Base-by-base conservation (phyloP, 2,113 vertebrate species). In the Emydura subglobosa region DNA sequence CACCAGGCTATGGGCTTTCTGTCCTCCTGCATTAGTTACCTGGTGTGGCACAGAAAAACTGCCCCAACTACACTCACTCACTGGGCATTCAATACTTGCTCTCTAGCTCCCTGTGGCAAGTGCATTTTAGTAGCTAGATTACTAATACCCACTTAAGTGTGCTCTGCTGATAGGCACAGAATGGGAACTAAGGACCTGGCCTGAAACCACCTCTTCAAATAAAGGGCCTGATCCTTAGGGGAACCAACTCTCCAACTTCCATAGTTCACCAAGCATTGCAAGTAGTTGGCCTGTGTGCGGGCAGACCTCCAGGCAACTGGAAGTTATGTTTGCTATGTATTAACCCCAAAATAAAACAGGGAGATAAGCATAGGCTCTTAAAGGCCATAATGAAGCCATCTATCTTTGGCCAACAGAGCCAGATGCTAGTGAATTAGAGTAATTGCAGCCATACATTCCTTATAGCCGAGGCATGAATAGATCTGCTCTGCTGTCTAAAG, bases 51-150 rank as follows among this genome's bases (percentile, higher is more conserved):
- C 3, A 5, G 39, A 47, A 85, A 51, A 29, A 29, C 27, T 19
- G 17, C 29, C 22, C 11, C 6, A 2, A 1, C 47, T 89, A 87
- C 24, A 1, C 54, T 44, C 9, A 11, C 39, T 65, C 53, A 42
- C 79, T 74, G 0, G 1, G 27, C 47, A 4, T 61, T 34, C 88
- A 59, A 82, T 59, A 78, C 83, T 95, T 2, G 0, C 76, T 54
- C 65, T 10, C 85, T 11, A 8, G 34, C 44, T 72, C 85, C 88
- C 34, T 59, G 76, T 55, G 54, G 81, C 74, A 44, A 65, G 97
- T 85, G 85, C 90, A 31, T 91, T 91, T 85, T 65, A 94, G 59
- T 83, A 68, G 76, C 79, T 34, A 74, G 57, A 42, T 91, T 86
- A 22, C 76, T 81, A 27, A 53, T 7, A 8, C 2, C 31, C 6